These are phyloP conservation scores for Neodiprion fabricii DNA, from an alignment of 1,140 invertebrate genomes.

Conservation along the genomic window DNA sequence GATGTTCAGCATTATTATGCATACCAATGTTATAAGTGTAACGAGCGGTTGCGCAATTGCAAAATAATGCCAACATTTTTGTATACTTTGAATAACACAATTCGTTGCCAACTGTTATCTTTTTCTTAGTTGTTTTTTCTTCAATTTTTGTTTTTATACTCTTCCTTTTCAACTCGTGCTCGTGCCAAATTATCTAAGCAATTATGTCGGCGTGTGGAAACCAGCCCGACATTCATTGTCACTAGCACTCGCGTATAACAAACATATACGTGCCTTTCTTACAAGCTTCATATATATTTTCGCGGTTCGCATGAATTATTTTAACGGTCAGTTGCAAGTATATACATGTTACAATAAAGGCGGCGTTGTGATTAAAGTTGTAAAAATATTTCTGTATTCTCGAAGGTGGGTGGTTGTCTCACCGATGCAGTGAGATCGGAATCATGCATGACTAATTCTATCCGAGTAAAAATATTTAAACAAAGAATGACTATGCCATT, in stretches of 20 bases:
- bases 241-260: neutral
- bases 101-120: conserved; percentile 1
- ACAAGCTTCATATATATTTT: neutral
- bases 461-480: neutral
- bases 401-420: neutral
- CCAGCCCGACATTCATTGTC: neutral
- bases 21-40: no score
- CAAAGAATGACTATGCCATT: neutral
- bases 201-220: neutral
- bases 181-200: conserved; percentile 5
- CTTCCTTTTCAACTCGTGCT: neutral
- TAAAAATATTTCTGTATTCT: no score
- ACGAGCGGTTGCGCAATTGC: neutral
- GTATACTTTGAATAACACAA: neutral
- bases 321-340: no score
- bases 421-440: neutral
- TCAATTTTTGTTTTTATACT: no score
- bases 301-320: neutral
- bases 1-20: no score
- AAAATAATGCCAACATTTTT: neutral
- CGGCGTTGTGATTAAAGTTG: no score
- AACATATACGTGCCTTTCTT: neutral
- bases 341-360: no score
- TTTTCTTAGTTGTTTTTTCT: no score
- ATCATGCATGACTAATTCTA: neutral